Evolutionary conservation across 2,797 vertebrate genomes (phyloP), one percentile per base, ranked within the genome.

Genomic region (Chelmon rostratus): DNA sequence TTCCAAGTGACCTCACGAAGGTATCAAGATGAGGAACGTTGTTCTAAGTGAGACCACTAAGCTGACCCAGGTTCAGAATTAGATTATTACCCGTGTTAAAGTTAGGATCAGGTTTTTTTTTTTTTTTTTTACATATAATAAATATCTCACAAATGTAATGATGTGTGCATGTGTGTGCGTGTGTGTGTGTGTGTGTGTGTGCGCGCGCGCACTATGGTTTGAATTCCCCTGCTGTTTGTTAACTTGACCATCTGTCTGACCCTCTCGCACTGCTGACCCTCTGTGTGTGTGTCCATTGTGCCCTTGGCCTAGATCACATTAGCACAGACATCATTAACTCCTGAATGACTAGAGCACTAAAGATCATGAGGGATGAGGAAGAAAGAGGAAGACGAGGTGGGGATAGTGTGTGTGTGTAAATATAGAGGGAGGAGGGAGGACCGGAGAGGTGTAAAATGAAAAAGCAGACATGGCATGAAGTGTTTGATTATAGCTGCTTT

Each of bases 181-280:
- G 12, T 49, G 47, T 52, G 64, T 73, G 5, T 7, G n/a, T 42
- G 37, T 50, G 25, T 64, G 40, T 31, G 13, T 61, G 11, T 63
- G 23, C 63, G 53, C 54, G 33, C 42, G 57, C 50, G 59, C 7
- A 65, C 65, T 21, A 9, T 21, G 50, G 71, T 42, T 65, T 65
- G 18, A 70, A 79, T 82, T 81, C 47, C 28, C 79, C 76, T 80
- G 76, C 76, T 80, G 73, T 88, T 83, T 78, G 61, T 70, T 76
- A 80, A 84, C 81, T 76, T 83, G 82, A 81, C 84, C 86, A 76
- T 82, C 86, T 84, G 84, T 74, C 82, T 86, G 73, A 88, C 83
- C 81, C 72, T 42, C 47, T 49, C 38, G 10, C 81, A 74, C 78
- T 73, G 31, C 38, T 78, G 63, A 86, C 85, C 73, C 40, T 35